phyloP scores from a whole-genome alignment of 2,888 invertebrate genomes.

The Argynnis bischoffii region DNA sequence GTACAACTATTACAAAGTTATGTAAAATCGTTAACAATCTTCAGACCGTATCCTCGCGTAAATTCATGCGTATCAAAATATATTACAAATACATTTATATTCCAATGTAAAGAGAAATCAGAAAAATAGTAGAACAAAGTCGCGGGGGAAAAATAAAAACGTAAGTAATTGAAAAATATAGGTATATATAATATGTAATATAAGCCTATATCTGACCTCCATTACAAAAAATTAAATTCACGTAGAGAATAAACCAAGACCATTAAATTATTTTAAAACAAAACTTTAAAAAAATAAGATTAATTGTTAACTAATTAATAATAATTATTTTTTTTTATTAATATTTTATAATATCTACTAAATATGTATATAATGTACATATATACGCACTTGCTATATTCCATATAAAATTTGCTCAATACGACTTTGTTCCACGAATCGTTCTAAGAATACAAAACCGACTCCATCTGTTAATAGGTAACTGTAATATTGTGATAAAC shows the following conservation, averaged over 20 bases:
- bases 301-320: not conserved
- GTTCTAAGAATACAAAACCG: conserved; percentile 15
- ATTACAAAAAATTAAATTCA: not conserved
- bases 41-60: conserved; percentile 60
- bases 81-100: conserved; percentile 68
- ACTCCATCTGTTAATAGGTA: conserved; percentile 15
- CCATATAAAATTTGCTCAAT: not conserved
- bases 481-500: conserved; percentile 33
- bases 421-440: conserved; percentile 9
- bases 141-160: not conserved
- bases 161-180: not conserved
- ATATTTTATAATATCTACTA: not conserved
- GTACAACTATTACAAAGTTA: conserved; percentile 62
- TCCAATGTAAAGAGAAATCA: conserved; percentile 46
- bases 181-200: not conserved
- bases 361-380: not conserved
- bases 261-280: not conserved
- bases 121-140: conserved; percentile 5
- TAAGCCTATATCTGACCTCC: too few species aligned
- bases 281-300: not conserved
- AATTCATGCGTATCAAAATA: conserved; percentile 78
- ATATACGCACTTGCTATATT: not conserved
- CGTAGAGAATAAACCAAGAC: not conserved
- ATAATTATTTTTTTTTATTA: not conserved
- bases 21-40: conserved; percentile 40